These are phyloP conservation scores for Clarias pachynema DNA, from an alignment of 2,797 vertebrate species.

Conservation along the genomic window DNA sequence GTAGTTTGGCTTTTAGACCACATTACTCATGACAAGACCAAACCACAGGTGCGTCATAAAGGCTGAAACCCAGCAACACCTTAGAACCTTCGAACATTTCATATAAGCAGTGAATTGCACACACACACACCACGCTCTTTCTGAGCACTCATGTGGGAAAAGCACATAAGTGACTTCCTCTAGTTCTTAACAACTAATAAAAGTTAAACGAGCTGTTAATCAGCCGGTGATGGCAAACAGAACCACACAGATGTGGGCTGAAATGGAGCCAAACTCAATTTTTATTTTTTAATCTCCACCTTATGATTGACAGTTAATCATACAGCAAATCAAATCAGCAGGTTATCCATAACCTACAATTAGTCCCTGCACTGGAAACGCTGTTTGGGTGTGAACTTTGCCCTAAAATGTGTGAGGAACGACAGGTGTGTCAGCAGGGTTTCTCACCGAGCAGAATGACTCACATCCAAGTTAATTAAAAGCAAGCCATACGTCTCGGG, in stretches of 20 bases:
- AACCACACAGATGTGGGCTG: slow-evolving; percentile 15
- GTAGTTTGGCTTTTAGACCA: neutral
- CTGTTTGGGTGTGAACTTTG: slow-evolving; percentile 29
- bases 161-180: slow-evolving; percentile 22
- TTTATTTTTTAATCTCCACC: neutral
- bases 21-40: slow-evolving; percentile 1
- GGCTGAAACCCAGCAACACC: slow-evolving; percentile 17
- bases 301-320: neutral
- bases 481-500: neutral
- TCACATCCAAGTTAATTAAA: neutral
- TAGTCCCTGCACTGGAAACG: neutral
- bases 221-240: slow-evolving; percentile 31
- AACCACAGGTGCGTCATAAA: slow-evolving; percentile 32
- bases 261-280: neutral
- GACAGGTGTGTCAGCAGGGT: neutral
- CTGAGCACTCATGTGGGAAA: slow-evolving; percentile 26
- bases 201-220: slow-evolving; percentile 45
- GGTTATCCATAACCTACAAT: neutral
- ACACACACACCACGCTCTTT: neutral
- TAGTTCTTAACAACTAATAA: slow-evolving; percentile 39
- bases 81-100: neutral
- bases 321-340: neutral
- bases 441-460: slow-evolving; percentile 8
- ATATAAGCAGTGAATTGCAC: slow-evolving; percentile 13
- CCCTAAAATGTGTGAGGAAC: neutral